Percentiles rank a stretch among this genome's conserved stretches.
Evolutionary conservation across 2,113 vertebrate species (phyloP).

Genomic region (Pomatostomus ruficeps): DNA sequence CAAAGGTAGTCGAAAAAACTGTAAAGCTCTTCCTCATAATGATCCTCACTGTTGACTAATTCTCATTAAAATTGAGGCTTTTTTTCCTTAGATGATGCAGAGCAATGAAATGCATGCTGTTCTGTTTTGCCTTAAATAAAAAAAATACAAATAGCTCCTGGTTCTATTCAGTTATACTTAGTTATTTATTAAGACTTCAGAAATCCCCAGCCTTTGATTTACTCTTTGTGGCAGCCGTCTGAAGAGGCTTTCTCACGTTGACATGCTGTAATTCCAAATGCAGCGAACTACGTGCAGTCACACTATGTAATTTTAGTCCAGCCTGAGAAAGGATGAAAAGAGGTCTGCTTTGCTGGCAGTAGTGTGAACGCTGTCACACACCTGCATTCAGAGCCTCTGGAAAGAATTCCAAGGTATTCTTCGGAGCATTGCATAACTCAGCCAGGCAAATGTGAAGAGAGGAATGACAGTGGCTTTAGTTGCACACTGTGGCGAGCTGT

Average conservation of each 20-base stretch:
- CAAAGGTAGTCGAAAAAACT: constrained; percentile 5
- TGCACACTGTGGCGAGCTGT: constrained; percentile 64
- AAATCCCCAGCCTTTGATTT: constrained; percentile 16
- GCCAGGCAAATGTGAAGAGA: constrained; percentile 41
- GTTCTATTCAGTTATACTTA: constrained; percentile 11
- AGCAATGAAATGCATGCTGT: constrained; percentile 20
- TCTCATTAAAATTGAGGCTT: constrained; percentile 29
- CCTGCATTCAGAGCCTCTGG: constrained; percentile 62
- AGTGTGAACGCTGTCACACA: constrained; percentile 26
- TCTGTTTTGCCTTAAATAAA: neutral
- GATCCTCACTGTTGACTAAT: constrained; percentile 50
- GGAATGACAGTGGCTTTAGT: constrained; percentile 50
- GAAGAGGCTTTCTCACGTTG: constrained; percentile 42
- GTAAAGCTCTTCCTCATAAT: constrained; percentile 34
- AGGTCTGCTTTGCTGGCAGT: constrained; percentile 5
- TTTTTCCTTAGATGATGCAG: constrained; percentile 50
- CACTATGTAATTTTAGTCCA: constrained; percentile 45
- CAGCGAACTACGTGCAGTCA: constrained; percentile 22
- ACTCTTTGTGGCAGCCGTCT: constrained; percentile 44
- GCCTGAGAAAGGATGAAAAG: constrained; percentile 23
- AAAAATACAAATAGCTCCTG: neutral
- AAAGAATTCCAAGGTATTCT: constrained; percentile 67
- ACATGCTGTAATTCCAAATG: constrained; percentile 59
- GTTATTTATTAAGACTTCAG: constrained; percentile 42
- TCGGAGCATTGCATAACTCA: constrained; percentile 77